Evolutionary conservation across 2,888 invertebrate species (phyloP), one percentile per base, ranked within the genome.

Genomic region (Geotrupes spiniger): DNA sequence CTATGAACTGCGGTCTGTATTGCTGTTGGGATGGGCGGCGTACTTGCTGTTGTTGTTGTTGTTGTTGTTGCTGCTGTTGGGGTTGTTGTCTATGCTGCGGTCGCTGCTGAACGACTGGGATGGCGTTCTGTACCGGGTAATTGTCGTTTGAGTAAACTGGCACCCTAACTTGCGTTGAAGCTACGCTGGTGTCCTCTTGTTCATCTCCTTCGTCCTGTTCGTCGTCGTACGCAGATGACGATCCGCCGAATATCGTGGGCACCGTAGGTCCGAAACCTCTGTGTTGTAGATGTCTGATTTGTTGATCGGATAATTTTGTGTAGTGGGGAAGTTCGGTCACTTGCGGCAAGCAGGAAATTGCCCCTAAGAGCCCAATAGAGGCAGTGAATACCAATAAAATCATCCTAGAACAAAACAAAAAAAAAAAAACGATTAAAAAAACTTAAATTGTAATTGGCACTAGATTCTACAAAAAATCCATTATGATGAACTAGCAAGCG

Each of bases 191-290:
- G 4, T 58, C 54, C 25, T 53, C 54, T 9, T 52, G 52, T 11
- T 48, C 53, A 8, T 51, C 52, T 9, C 54, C 52, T 21, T 54
- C 55, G 4, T 53, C 49, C 5, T 52, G 46, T 6, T 53, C 51
- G 11, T 51, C 53, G 21, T 53, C 51, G 9, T 49, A 36, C 8
- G 47, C 44, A 0, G 57, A 54, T 25, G 56, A 46, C 10, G 51
- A 37, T n/a, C n/a, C n/a, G 46, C 57, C 56, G 10, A 33, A 28
- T 11, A 33, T 25, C 27, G 60, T 50, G 2, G 58, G 45, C 3
- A 53, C 47, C 1, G 63, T 60, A 2, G 62, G 58, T 6, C 58
- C 61, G 42, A 63, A 63, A 29, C 62, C 63, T 42, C 52, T 51
- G 12, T 56, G 56, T 51, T 56, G 57, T 14, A 59, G 47, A 46